Base-by-base conservation (phyloP, 2,113 vertebrate genomes). In the Albula goreensis region DNA sequence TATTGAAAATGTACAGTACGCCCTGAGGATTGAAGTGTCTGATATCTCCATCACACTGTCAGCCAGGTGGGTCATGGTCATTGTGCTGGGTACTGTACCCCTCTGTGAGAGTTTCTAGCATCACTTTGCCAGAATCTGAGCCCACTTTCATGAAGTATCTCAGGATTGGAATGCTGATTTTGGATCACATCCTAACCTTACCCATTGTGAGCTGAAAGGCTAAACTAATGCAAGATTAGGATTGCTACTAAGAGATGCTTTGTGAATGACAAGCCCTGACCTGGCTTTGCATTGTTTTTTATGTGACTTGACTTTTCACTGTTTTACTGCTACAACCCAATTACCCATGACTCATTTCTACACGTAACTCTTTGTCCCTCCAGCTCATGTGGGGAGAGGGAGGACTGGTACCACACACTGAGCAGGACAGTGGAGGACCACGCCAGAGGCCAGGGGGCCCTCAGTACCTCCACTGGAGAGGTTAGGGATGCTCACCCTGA, bases 381-480 rank as follows among this genome's bases (percentile, higher is more conserved):
- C 94, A 99, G 98, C 91, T 99, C 98, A 31, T 96, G 96, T 41
- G 94, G 95, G 0, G 98, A 99, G 90, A 95, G 98, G 84, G 98
- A 99, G 5, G 98, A 99, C 90, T 99, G 98, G 98, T 97, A 97
- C 90, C 95, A 95, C 93, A 96, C 96, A 81, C 95, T 99, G 87
- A 97, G 93, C 90, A 95, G 96, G 78, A 91, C 96, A 8, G 95
- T 97, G 88, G 96, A 96, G 0, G 97, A 98, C 88, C 96, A 97
- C 83, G 89, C 91, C 83, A 95, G 95, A 90, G 94, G 95, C 49
- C 94, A 95, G 57, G 86, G n/a, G 13, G 87, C 91, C 1, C 91
- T 92, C 83, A 92, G 82, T 86, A 90, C 86, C 88, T 87, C 87
- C 85, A 90, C 92, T 5, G 90, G 89, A 89, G 95, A 96, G 88